Percentiles rank a stretch among this genome's conserved stretches.
These are phyloP conservation scores for Indicator maculatus DNA, from an alignment of 2,113 vertebrate genomes.

Conservation along the genomic window DNA sequence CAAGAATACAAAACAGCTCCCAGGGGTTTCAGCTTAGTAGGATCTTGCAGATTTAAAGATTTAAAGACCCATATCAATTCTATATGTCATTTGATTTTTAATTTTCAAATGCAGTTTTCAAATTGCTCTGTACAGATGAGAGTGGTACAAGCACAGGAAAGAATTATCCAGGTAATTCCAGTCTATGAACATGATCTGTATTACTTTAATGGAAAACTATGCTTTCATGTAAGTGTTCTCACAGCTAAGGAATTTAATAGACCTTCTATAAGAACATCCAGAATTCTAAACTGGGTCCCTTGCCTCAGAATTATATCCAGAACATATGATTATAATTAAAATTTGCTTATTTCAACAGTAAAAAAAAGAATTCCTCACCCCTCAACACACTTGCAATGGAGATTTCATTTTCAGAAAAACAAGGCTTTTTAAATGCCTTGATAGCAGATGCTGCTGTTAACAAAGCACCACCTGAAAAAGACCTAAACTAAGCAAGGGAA, in stretches of 20 bases:
- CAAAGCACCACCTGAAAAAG: not conserved
- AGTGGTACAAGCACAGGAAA: not conserved
- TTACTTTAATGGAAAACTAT: not conserved
- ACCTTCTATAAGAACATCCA: fast-evolving
- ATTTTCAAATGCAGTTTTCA: not conserved
- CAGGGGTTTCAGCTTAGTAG: not conserved
- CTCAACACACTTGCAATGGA: not conserved
- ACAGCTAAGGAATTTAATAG: not conserved
- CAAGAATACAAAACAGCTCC: not conserved
- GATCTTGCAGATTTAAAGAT: not conserved
- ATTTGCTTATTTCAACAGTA: not conserved
- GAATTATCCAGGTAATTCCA: conserved; percentile 10
- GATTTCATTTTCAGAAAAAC: conserved; percentile 43
- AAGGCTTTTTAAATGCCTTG: not conserved
- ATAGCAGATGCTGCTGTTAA: conserved; percentile 43
- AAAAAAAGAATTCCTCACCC: not conserved
- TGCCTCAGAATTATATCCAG: not conserved
- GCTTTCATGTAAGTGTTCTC: not conserved
- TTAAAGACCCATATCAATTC: not conserved
- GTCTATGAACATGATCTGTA: not conserved
- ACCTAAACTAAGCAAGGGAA: not conserved
- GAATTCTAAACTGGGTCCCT: not conserved
- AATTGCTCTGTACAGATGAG: not conserved
- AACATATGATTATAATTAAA: not conserved
- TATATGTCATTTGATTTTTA: not conserved